Base-by-base conservation (phyloP, 2,797 vertebrate species). In the Sebastes kiyomatsui region DNA sequence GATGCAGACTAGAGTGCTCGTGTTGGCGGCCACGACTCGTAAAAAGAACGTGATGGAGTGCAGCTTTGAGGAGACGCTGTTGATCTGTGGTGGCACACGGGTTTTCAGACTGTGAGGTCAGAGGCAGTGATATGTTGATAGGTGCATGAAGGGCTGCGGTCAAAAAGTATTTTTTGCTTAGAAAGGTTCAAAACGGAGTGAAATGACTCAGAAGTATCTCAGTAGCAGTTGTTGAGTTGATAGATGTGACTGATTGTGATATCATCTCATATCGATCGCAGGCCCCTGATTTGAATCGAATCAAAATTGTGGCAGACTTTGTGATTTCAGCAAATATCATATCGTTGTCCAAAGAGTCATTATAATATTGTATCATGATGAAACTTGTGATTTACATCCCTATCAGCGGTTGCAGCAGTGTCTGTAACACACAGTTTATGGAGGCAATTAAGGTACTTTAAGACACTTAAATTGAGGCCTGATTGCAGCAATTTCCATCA, bases 1-100 rank as follows among this genome's bases (percentile, higher is more conserved):
- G 23, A 77, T n/a, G 49, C 18, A 52, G 49, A n/a, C 49, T 9
- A 52, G 56, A 77, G 32, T 0, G 38, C 77, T 69, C 9, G 0
- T 55, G 77, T 61, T 68, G 71, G 20, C 6, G 8, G 28, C 82
- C 74, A 23, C 5, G 49, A 68, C 42, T 52, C 49, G 79, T 75
- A 80, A 87, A 91, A 61, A 23, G 13, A 38, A 46, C 8, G 22
- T 16, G 75, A 83, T 76, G 61, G 67, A 64, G 64, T 49, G 66
- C 81, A 64, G 77, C 67, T 61, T 7, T 42, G 22, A 71, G 42
- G 16, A 72, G 61, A 2, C 0, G 11, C 46, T 18, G 61, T 22
- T 58, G 71, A 5, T 42, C 72, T 62, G 64, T 35, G 42, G 49
- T 23, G 58, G 32, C 8, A 22, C 23, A 61, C 2, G 38, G 61